Base-by-base conservation (phyloP, 2,888 invertebrate genomes). In the Torymus texanus region DNA sequence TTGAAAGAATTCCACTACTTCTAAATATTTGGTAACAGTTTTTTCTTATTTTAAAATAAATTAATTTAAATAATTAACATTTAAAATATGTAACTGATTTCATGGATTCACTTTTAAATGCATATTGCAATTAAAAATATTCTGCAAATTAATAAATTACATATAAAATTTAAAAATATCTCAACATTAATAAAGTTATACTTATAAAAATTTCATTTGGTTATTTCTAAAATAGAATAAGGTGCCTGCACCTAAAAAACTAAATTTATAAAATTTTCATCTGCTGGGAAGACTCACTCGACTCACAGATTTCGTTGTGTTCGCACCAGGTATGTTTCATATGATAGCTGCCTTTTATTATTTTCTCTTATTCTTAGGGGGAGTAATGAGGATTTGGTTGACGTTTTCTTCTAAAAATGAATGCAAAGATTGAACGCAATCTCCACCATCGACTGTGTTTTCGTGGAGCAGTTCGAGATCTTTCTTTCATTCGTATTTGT, bases 381-480 rank as follows among this genome's bases (percentile, higher is more conserved):
- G 80, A 80, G 13, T 74, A 66, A 24, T 62, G 72, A 2, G 63
- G 71, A 62, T 66, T 73, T 59, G 71, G 67, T 84, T 93, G 92
- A 79, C 94, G 91, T 82, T 94, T 93, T 73, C 88, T 87, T 77
- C 89, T 86, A 90, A 96, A 96, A 81, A 96, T 95, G 83, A 96
- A 92, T 70, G 96, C 95, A 88, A 96, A 95, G 88, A 96, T 96
- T 85, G 96, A 96, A 87, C 96, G 93, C 78, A 96, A 92, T 18
- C 96, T 93, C 91, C 95, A 94, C 96, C 96, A 96, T 82, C 95
- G 94, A 83, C 96, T 94, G 82, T 95, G 94, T 70, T 95, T 94
- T 56, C 92, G 92, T 16, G 72, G 77, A 81, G 92, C 90, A 66
- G 91, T 88, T 59, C 87, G 87, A 18, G 88, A 93, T 84, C 94